A percentile compares a stretch with the other conserved stretches of the same genome.
phyloP scores from a whole-genome alignment of 2,113 vertebrate genomes.

The Centropristis striata region DNA sequence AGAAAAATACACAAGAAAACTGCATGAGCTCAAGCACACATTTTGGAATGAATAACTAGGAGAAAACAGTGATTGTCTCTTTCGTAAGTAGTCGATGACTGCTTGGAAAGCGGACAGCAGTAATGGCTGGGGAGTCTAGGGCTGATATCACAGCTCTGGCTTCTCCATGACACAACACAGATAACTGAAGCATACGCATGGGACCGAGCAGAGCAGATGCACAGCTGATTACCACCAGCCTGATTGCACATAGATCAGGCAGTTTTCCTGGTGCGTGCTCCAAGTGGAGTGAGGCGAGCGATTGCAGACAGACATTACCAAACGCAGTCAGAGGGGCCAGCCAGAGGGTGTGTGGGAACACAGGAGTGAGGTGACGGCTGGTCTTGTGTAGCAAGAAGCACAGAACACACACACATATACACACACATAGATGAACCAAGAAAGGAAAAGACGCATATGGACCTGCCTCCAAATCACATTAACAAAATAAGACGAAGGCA shows the following conservation, averaged over 20 bases:
- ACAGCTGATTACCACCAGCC: slow-evolving; percentile 74
- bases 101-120: slow-evolving; percentile 41
- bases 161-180: slow-evolving; percentile 66
- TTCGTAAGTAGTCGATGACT: slow-evolving; percentile 28
- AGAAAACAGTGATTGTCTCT: slow-evolving; percentile 24
- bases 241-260: slow-evolving; percentile 60
- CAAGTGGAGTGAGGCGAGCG: slow-evolving; percentile 64
- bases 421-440: neutral
- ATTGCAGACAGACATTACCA: slow-evolving; percentile 72
- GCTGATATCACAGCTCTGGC: slow-evolving; percentile 62
- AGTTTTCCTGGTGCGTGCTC: slow-evolving; percentile 56
- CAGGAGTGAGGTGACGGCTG: slow-evolving; percentile 50
- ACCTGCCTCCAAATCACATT: slow-evolving; percentile 1
- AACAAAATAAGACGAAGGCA: neutral
- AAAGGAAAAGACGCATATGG: neutral
- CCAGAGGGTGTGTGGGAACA: slow-evolving; percentile 66
- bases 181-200: slow-evolving; percentile 57
- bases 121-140: slow-evolving; percentile 47
- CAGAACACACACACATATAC: neutral
- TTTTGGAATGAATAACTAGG: slow-evolving; percentile 30
- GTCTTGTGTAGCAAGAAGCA: slow-evolving; percentile 36
- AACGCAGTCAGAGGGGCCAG: slow-evolving; percentile 67
- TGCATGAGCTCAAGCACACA: slow-evolving; percentile 1
- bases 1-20: neutral
- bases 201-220: slow-evolving; percentile 56